Evolutionary conservation across 2,797 vertebrate species (phyloP).

Genomic region (Anolis apletophallus): DNA sequence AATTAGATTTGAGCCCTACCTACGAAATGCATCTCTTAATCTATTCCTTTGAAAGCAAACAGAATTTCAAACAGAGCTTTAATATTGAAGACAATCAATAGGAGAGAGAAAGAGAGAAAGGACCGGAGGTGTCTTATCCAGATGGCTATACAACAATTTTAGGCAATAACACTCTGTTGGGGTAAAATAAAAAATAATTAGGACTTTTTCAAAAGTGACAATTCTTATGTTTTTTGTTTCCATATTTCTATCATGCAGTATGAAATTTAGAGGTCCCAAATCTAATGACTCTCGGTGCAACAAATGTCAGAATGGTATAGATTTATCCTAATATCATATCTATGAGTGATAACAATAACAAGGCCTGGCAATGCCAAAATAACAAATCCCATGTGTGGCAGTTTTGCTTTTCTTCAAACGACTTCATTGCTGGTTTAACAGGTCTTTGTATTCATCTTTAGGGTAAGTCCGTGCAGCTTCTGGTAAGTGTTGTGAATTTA

Average conservation of each 20-base stretch:
- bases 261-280: conserved; percentile 28
- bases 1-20: background rate
- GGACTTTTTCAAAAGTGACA: background rate
- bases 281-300: conserved; percentile 14
- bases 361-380: background rate
- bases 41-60: background rate
- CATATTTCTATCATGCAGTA: background rate
- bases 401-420: background rate
- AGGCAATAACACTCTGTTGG: background rate
- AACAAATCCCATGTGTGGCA: no score
- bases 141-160: background rate
- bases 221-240: background rate
- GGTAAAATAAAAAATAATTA: background rate
- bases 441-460: conserved; percentile 33
- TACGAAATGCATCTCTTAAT: background rate
- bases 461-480: conserved; percentile 49
- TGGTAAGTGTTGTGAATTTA: conserved; percentile 57
- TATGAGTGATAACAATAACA: background rate
- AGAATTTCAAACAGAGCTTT: conserved; percentile 63
- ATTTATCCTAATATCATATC: background rate
- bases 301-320: background rate
- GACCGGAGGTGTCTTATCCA: background rate
- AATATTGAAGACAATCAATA: conserved; percentile 21
- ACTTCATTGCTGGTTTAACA: background rate
- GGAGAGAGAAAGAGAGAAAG: conserved; percentile 62